phyloP scores from a whole-genome alignment of 2,797 vertebrate species.

The Picus viridis region DNA sequence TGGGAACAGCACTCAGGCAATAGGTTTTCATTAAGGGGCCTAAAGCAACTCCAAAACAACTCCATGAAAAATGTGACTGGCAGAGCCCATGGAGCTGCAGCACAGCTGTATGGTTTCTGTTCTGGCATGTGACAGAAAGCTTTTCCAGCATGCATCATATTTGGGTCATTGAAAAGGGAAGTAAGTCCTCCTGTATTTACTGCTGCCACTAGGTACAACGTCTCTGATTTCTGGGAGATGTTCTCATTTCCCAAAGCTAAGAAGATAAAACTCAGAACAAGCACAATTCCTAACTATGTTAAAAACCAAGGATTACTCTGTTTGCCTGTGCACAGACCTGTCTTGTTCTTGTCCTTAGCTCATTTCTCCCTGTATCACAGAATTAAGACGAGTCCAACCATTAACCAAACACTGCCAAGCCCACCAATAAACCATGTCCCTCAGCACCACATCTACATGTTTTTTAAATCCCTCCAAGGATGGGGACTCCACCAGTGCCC shows the following conservation, averaged over 20 bases:
- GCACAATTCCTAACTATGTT: neutral
- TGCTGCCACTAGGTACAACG: neutral
- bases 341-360: neutral
- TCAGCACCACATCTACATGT: neutral
- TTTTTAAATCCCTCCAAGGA: neutral
- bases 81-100: neutral
- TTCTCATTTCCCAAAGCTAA: neutral
- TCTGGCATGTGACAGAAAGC: neutral
- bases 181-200: neutral
- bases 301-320: neutral
- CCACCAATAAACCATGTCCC: neutral
- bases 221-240: neutral
- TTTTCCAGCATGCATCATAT: neutral
- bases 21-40: neutral
- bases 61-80: neutral
- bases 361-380: neutral
- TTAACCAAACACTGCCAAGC: neutral
- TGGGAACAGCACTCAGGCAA: neutral
- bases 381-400: neutral
- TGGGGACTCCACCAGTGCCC: neutral
- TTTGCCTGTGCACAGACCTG: neutral
- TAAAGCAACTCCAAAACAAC: neutral
- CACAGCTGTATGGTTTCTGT: neutral
- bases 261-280: neutral
- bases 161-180: neutral